phyloP scores from a whole-genome alignment of 1,140 invertebrate species.

The Palaemon carinicauda region DNA sequence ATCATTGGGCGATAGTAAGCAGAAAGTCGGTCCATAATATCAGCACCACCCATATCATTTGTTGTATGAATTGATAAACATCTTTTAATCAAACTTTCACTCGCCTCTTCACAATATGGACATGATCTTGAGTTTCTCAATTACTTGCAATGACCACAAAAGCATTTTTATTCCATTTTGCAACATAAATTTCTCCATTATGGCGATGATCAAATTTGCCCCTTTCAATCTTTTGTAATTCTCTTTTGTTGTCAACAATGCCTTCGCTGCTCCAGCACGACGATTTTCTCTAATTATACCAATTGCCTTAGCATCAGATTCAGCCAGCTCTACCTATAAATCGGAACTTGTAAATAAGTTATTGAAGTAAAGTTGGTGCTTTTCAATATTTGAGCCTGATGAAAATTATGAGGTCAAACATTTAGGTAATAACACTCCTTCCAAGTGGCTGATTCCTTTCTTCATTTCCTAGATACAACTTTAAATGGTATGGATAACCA shows the following conservation, averaged over 20 bases:
- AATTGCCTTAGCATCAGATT: neutral
- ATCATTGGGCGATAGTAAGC: neutral
- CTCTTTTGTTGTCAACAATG: neutral
- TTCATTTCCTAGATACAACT: too few relatives aligned
- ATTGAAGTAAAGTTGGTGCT: conserved; percentile 6
- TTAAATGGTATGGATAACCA: too few relatives aligned
- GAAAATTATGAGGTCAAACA: too few relatives aligned
- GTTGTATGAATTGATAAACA: conserved; percentile 6
- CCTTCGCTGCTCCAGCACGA: neutral
- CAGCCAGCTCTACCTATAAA: neutral
- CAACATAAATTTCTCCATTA: conserved; percentile 6
- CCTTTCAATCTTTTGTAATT: neutral
- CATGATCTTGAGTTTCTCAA: neutral
- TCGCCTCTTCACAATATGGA: too few relatives aligned
- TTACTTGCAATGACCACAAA: conserved; percentile 8
- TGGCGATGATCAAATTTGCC: neutral
- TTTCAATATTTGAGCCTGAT: neutral
- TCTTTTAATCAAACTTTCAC: too few relatives aligned
- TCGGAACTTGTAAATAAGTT: neutral
- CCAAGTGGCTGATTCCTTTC: too few relatives aligned
- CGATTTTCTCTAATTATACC: neutral
- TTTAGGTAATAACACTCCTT: too few relatives aligned
- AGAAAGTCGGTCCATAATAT: neutral
- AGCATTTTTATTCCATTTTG: conserved; percentile 3
- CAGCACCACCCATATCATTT: neutral